A percentile compares a stretch with the other conserved stretches of the same genome.
Evolutionary conservation across 1,140 invertebrate genomes (phyloP).

Genomic region (Solen grandis): DNA sequence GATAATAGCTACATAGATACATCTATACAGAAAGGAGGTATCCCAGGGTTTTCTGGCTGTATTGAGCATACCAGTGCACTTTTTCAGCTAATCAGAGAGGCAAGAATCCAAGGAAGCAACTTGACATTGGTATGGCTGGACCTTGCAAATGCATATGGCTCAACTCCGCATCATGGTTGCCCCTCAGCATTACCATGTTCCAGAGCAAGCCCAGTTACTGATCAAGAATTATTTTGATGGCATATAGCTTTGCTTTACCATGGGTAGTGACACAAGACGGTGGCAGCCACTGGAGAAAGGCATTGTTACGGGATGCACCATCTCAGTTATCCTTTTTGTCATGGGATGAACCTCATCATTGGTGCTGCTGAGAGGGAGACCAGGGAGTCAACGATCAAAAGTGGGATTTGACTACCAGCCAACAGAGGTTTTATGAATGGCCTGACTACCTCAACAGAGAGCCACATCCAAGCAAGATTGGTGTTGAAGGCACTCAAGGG

Average conservation of each 20-base stretch:
- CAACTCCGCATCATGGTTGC: slow-evolving; percentile 14
- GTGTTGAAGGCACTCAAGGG: slow-evolving; percentile 19
- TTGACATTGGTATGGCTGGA: slow-evolving; percentile 47
- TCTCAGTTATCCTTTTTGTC: slow-evolving; percentile 32
- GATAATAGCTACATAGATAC: slow-evolving; percentile 34
- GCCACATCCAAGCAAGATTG: slow-evolving; percentile 2
- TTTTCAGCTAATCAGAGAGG: slow-evolving; percentile 8
- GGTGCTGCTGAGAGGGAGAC: slow-evolving; percentile 18
- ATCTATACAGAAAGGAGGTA: slow-evolving; percentile 39
- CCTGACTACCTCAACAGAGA: slow-evolving; percentile 32
- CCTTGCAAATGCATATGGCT: slow-evolving; percentile 34
- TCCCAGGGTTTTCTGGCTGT: slow-evolving; percentile 20
- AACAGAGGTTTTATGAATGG: slow-evolving; percentile 51
- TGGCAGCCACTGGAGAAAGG: slow-evolving; percentile 39
- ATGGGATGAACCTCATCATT: not conserved
- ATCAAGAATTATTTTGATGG: slow-evolving; percentile 3
- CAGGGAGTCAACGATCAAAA: not conserved
- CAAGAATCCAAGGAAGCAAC: not conserved
- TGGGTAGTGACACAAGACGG: slow-evolving; percentile 18
- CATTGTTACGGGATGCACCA: slow-evolving; percentile 40
- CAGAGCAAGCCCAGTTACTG: not conserved
- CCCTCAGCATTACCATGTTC: no score
- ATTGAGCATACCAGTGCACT: slow-evolving; percentile 41
- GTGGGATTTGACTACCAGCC: slow-evolving; percentile 1
- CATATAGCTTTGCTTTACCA: slow-evolving; percentile 32